Percentiles rank a stretch among this genome's conserved stretches.
Conservation (phyloP, 2,113 vertebrate genomes). For the Pimephales promelas region DNA sequence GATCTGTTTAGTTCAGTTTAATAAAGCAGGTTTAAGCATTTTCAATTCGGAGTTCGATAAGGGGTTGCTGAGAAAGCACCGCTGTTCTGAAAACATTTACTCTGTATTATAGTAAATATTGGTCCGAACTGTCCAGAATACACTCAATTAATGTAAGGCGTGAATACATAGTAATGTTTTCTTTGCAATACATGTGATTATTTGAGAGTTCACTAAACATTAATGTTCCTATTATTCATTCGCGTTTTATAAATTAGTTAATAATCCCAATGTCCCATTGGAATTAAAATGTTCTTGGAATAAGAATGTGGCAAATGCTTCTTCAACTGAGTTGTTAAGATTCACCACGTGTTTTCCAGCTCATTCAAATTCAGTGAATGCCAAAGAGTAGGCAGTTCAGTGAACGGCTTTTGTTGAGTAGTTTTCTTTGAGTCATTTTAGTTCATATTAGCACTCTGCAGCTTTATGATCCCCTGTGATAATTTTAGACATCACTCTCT, state of each 20-base stretch:
- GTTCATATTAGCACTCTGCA: not conserved
- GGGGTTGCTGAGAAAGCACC: not conserved
- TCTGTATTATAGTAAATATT: not conserved
- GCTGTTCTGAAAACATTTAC: not conserved
- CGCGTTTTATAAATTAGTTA: not conserved
- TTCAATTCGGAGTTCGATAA: not conserved
- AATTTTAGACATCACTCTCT: not conserved
- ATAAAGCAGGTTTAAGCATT: not conserved
- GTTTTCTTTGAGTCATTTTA: not conserved
- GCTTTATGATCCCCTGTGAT: not conserved
- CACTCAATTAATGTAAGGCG: not conserved
- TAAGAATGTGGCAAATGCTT: not conserved
- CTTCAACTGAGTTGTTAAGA: conserved; percentile 8
- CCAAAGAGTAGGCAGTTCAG: conserved; percentile 28
- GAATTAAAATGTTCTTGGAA: not conserved
- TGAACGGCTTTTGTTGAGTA: conserved; percentile 20
- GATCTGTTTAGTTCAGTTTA: not conserved
- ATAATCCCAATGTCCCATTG: not conserved
- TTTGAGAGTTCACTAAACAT: not conserved
- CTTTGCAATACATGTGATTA: not conserved
- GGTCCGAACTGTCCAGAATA: not conserved
- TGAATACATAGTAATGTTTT: not conserved
- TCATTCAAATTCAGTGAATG: conserved; percentile 36
- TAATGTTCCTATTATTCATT: not conserved
- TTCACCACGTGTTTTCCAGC: conserved; percentile 46